A percentile compares a stretch with the other conserved stretches of the same genome.
Conservation (phyloP, 2,797 vertebrate species). For the Sarcophilus harrisii region DNA sequence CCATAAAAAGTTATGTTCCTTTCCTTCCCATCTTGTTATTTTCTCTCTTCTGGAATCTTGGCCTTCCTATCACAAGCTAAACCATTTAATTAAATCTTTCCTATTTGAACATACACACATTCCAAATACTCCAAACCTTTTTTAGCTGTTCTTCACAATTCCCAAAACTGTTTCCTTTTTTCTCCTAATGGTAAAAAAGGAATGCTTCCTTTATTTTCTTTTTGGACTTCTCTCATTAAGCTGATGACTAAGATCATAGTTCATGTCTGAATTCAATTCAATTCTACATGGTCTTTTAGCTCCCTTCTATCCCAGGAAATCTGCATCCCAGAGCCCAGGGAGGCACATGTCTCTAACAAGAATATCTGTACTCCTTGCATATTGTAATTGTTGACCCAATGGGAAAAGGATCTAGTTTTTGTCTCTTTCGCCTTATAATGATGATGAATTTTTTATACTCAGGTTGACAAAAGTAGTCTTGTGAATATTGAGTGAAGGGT, state of each 20-base stretch:
- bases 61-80: neutral
- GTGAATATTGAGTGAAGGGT: neutral
- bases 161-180: neutral
- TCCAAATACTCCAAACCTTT: too few species aligned
- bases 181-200: constrained; percentile 6
- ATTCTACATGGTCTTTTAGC: neutral
- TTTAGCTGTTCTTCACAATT: too few species aligned
- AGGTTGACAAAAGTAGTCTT: neutral
- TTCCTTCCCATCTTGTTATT: neutral
- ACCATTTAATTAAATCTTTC: neutral
- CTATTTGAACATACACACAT: too few species aligned
- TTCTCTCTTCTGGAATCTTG: neutral
- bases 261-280: neutral
- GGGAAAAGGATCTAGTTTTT: neutral
- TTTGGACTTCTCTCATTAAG: neutral
- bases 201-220: constrained; percentile 7
- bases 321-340: neutral
- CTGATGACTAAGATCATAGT: neutral
- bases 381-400: neutral
- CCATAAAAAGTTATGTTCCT: too few species aligned
- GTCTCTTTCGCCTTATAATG: neutral
- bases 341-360: neutral
- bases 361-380: neutral
- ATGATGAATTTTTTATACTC: neutral
- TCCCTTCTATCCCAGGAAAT: neutral